phyloP scores from a whole-genome alignment of 1,140 invertebrate species.

The Drosophila sechellia region DNA sequence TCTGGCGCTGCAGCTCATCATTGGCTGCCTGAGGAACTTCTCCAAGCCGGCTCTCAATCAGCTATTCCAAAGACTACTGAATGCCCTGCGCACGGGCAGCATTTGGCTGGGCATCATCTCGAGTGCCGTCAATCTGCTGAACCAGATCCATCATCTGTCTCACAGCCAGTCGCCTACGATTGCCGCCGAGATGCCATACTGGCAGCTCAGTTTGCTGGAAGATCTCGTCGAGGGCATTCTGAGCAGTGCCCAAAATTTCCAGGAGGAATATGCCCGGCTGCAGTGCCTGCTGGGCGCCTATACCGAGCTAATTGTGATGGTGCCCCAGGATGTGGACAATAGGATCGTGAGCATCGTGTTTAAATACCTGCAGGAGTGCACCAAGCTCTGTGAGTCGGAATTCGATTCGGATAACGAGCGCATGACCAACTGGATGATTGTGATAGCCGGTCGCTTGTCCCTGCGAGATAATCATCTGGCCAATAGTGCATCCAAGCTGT shows the following conservation, averaged over 20 bases:
- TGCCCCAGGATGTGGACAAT: conserved; percentile 28
- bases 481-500: conserved; percentile 48
- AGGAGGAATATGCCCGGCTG: conserved; percentile 50
- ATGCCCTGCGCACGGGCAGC: conserved; percentile 43
- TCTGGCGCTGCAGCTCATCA: conserved; percentile 62
- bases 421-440: conserved; percentile 80
- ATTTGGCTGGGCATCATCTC: conserved; percentile 67
- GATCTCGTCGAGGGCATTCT: conserved; percentile 37
- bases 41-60: conserved; percentile 74
- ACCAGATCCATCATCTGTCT: conserved; percentile 58
- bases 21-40: conserved; percentile 55
- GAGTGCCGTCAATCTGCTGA: conserved; percentile 52
- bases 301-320: conserved; percentile 67
- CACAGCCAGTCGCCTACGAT: conserved; percentile 46
- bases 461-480: conserved; percentile 62
- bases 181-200: conserved; percentile 20
- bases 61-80: conserved; percentile 58
- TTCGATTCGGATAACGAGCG: conserved; percentile 79
- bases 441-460: conserved; percentile 68
- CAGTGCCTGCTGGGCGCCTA: conserved; percentile 64
- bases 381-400: conserved; percentile 57
- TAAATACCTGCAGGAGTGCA: conserved; percentile 65
- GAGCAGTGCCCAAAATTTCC: conserved; percentile 38
- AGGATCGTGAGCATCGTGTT: conserved; percentile 62
- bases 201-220: conserved; percentile 45